A percentile compares a stretch with the other conserved stretches of the same genome.
Conservation (phyloP, 2,113 vertebrate genomes). For the Melanerpes aurifrons region DNA sequence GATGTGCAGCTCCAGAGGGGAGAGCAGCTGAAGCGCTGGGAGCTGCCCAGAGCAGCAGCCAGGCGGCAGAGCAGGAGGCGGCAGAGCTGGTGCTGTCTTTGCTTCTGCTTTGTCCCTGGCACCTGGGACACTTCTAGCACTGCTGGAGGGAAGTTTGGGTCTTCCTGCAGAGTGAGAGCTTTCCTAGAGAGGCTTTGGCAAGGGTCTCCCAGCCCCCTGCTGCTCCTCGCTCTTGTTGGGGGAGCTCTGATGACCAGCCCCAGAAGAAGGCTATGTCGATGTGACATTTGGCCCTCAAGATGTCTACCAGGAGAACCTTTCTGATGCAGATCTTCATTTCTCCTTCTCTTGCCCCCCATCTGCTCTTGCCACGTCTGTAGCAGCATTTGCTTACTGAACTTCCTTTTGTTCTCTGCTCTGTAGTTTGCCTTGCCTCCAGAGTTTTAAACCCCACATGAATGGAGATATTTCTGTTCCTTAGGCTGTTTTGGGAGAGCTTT, state of each 20-base stretch:
- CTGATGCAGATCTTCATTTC: neutral
- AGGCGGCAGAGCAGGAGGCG: neutral
- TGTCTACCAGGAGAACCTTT: neutral
- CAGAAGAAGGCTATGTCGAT: neutral
- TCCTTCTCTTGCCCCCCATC: neutral
- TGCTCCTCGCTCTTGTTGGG: fast-evolving
- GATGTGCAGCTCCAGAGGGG: neutral
- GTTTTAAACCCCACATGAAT: neutral
- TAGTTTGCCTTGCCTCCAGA: neutral
- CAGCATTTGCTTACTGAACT: neutral
- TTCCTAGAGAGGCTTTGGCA: fast-evolving
- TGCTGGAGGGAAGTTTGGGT: neutral
- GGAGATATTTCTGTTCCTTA: neutral
- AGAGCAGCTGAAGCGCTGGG: neutral
- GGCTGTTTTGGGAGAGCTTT: neutral
- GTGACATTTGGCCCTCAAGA: neutral
- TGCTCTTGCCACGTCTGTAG: neutral
- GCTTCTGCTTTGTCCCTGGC: neutral
- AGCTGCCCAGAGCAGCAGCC: neutral
- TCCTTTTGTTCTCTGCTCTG: neutral
- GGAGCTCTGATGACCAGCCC: neutral
- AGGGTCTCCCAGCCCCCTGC: fast-evolving
- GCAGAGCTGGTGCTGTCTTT: neutral
- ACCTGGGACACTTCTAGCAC: neutral
- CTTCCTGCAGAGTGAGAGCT: neutral